Evolutionary conservation across 2,888 invertebrate genomes (phyloP).

Genomic region (Andrena praecox): DNA sequence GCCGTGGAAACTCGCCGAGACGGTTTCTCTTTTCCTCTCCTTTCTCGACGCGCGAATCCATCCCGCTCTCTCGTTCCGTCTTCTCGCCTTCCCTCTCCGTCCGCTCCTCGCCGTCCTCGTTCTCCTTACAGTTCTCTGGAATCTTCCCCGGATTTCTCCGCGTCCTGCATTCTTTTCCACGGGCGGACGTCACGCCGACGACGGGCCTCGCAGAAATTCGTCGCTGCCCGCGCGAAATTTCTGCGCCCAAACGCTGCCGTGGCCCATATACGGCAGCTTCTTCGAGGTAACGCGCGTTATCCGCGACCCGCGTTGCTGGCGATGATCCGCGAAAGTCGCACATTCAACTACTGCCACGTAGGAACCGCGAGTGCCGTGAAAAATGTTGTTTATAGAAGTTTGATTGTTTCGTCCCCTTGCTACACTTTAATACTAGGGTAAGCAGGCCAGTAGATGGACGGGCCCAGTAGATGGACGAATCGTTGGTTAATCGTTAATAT

Average conservation of each 20-base stretch:
- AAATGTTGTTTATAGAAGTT: too few relatives aligned
- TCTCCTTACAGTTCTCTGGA: constrained; percentile 45
- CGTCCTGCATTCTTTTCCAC: constrained; percentile 45
- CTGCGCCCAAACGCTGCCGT: neutral
- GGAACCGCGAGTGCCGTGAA: too few relatives aligned
- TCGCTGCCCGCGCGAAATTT: neutral
- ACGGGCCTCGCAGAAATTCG: neutral
- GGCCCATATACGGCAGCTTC: too few relatives aligned
- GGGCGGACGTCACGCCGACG: constrained; percentile 33
- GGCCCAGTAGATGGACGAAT: too few relatives aligned
- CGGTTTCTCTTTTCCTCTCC: constrained; percentile 38
- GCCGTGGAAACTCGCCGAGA: constrained; percentile 40
- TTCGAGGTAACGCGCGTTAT: too few relatives aligned
- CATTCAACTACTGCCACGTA: too few relatives aligned
- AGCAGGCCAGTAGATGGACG: too few relatives aligned
- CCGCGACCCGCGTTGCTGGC: neutral
- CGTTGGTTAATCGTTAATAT: too few relatives aligned
- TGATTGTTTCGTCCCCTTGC: too few relatives aligned
- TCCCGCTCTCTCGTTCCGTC: too few relatives aligned
- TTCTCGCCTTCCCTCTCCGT: constrained; percentile 11
- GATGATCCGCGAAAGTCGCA: too few relatives aligned
- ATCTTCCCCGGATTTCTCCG: constrained; percentile 52
- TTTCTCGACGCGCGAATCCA: constrained; percentile 12
- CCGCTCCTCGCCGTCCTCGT: constrained; percentile 49
- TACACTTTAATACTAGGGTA: too few relatives aligned